Evolutionary conservation across 2,113 vertebrate genomes (phyloP), one percentile per base, ranked within the genome.

Genomic region (Mungos mungo): DNA sequence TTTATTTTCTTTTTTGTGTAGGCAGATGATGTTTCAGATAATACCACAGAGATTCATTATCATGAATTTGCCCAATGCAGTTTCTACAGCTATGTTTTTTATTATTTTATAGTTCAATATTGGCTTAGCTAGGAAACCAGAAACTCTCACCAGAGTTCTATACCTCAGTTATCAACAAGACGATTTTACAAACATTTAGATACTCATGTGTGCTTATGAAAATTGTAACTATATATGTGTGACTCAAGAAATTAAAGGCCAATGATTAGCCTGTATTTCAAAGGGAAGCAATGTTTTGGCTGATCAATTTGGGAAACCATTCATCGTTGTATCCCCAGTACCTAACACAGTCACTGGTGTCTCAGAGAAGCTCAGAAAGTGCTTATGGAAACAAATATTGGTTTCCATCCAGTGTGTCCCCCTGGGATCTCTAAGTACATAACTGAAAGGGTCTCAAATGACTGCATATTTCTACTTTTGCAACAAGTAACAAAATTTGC

Each of bases 61-160:
- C 80, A 65, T 94, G 84, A 97, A 65, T 96, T 97, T 90, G 41
- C 47, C 54, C 90, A 65, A 90, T 94, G 93, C 93, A 76, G 21
- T 82, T 96, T 97, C 95, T 97, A 94, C 29, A 86, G 74, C 35
- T 89, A 83, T 93, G 23, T 38, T 97, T 97, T 97, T 97, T 82
- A 96, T 97, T 95, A 90, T 94, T 97, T 96, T 94, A 94, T 88
- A 82, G 90, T 97, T 90, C 88, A 93, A 92, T 97, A 88, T 88
- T 96, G 93, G 71, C 82, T 97, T 94, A 93, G 86, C 33, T 80
- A 93, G n/a, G 85, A 88, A 94, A 84, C 33, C 57, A 94, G 69
- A 95, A 95, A 83, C 13, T 85, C 92, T 97, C 65, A 82, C 47
- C 50, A 97, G 82, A 81, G 19, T 25, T 91, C 16, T 71, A 25